Evolutionary conservation across 2,888 invertebrate species (phyloP), one percentile per base, ranked within the genome.

Genomic region (Allygus modestus): DNA sequence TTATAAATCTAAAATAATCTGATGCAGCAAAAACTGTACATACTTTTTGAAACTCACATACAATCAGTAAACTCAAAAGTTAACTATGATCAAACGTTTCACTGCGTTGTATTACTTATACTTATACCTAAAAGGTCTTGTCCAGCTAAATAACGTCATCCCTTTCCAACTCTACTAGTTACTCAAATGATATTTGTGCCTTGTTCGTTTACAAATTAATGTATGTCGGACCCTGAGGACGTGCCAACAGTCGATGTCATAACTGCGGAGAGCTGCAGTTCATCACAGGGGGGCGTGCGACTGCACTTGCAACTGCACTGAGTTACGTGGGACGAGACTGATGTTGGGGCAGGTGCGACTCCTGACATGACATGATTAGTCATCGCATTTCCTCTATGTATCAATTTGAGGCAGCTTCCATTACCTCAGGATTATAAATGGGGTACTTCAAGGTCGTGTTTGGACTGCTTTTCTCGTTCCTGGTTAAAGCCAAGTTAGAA

Each of bases 301-400:
- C 46, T 46, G 46, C 46, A 46, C 37, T 37, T 51, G 51, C 51
- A 51, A 51, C 51, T 17, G 51, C n/a, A 4, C 51, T 7, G 20
- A 1, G 12, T 2, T 46, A 12, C 12, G 65, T 65, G 31, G 65
- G 17, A 0, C 1, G 58, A 58, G 65, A 65, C 31, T 65, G 65
- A 65, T 65, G 65, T 28, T 28, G 65, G 0, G 65, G 15, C 65
- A 65, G 65, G 28, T 65, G 65, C 65, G 17, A 26, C 65, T 20
- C 58, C 58, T 9, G 58, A 58, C 46, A 58, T 58, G 20, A 58
- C 58, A 20, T 58, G 58, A 58, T 58, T 58, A 58, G 23, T 58
- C 58, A 58, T 58, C 58, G 20, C 58, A 58, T 65, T 26, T 28
- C 65, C 31, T 11, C 15, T 15, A 28, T 31, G 4, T 65, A 65